These are phyloP conservation scores for Hyperoplus lanceolatus DNA, from an alignment of 2,797 vertebrate genomes.

Conservation along the genomic window DNA sequence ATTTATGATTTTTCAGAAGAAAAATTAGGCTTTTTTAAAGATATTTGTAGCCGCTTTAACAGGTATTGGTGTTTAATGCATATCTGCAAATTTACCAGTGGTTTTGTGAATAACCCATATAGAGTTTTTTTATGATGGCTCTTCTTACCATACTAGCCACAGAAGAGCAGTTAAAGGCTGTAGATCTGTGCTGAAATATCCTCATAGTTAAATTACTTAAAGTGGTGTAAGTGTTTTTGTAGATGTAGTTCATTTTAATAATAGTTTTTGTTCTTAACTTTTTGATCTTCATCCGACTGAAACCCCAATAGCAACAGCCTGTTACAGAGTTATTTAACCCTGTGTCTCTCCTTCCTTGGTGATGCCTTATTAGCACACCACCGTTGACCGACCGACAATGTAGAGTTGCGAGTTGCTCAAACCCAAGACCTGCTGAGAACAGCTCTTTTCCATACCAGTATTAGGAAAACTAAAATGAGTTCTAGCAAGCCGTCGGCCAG, in stretches of 20 bases:
- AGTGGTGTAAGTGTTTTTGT: slow-evolving; percentile 11
- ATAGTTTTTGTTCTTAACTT: slow-evolving; percentile 10
- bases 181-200: slow-evolving; percentile 3
- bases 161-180: slow-evolving; percentile 20
- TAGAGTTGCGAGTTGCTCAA: slow-evolving; percentile 1
- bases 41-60: neutral
- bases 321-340: slow-evolving; percentile 31
- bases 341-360: slow-evolving; percentile 10
- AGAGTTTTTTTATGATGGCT: neutral
- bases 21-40: too few species aligned
- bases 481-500: slow-evolving; percentile 5
- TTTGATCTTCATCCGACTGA: slow-evolving; percentile 1
- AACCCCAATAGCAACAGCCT: slow-evolving; percentile 16
- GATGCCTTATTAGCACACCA: slow-evolving; percentile 19
- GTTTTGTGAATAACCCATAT: too few species aligned
- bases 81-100: neutral
- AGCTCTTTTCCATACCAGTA: slow-evolving; percentile 8
- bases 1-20: too few species aligned
- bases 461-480: slow-evolving; percentile 20
- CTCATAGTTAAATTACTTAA: slow-evolving; percentile 13
- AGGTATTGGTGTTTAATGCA: neutral
- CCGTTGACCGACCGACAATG: neutral
- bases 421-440: slow-evolving; percentile 11
- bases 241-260: slow-evolving; percentile 34
- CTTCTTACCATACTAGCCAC: slow-evolving; percentile 2